Evolutionary conservation across 2,113 vertebrate genomes (phyloP), one percentile per base, ranked within the genome.

Genomic region (Nicator chloris): DNA sequence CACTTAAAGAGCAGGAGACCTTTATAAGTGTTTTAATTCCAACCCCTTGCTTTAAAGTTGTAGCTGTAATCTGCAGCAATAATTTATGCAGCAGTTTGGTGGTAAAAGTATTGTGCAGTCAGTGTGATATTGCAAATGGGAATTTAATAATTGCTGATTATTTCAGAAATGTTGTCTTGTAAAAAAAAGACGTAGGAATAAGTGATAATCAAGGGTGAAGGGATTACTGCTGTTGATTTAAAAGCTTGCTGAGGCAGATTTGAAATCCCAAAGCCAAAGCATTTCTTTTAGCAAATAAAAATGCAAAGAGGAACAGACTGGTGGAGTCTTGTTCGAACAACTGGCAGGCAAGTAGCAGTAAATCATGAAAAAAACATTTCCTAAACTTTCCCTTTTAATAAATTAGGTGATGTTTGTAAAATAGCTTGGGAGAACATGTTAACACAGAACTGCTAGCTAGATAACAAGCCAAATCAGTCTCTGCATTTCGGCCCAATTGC

Each of bases 381-480:
- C 76, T 95, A 83, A 88, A 94, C 56, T 78, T 90, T 86, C 69
- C 24, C 69, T 75, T 86, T 84, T 81, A 93, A 92, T 92, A 95
- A 92, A 96, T 93, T 78, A 90, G 45, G 72, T 83, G 64, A 31
- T 88, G 80, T 78, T 93, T 90, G 56, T 60, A 68, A 90, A 93
- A 93, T 75, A 88, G 60, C 90, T 92, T 42, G 40, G 72, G 80
- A 95, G 72, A 92, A 68, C 79, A 73, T 49, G 80, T 73, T 93
- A 77, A 82, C 76, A 66, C 37, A 84, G 76, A 73, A 33, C 72
- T 81, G 83, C 53, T 82, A 82, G 72, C 64, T 86, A 78, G 40
- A 61, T 93, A 94, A 92, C 7, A 11, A 96, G 93, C 90, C 92
- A 96, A 95, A 95, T 81, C 70, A 33, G 20, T 91, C 75, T 70